Conservation (phyloP, 2,113 vertebrate species). For the Centropus unirufus region DNA sequence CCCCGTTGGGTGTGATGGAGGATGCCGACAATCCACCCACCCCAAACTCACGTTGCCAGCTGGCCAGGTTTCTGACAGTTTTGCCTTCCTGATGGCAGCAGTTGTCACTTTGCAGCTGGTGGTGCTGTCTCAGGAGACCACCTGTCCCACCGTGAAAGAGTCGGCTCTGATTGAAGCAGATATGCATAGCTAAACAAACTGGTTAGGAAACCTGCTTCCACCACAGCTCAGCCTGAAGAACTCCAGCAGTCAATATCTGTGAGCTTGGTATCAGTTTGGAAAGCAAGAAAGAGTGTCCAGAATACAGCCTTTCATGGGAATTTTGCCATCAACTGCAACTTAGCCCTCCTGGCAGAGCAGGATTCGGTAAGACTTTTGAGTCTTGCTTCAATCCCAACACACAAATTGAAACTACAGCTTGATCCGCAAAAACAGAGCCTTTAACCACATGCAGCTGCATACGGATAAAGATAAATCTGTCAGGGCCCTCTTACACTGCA, state of each 20-base stretch:
- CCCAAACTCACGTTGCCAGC: background rate
- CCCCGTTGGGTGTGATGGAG: background rate
- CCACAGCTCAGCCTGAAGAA: background rate
- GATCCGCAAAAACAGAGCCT: background rate
- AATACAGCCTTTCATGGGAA: background rate
- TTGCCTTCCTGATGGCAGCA: fast-evolving
- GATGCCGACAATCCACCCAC: background rate
- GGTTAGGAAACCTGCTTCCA: background rate
- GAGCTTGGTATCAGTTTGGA: background rate
- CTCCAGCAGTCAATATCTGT: fast-evolving
- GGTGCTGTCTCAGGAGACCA: background rate
- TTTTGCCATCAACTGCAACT: background rate
- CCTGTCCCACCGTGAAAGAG: background rate
- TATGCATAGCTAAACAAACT: background rate
- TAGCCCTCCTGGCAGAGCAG: background rate
- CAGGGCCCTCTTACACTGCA: background rate
- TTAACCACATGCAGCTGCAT: background rate
- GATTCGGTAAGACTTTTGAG: fast-evolving
- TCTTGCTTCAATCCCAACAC: background rate
- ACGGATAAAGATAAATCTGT: too few relatives aligned
- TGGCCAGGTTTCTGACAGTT: background rate
- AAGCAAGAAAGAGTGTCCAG: background rate
- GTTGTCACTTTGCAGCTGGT: background rate
- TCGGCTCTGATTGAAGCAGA: background rate
- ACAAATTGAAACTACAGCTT: background rate